A percentile compares a stretch with the other conserved stretches of the same genome.
phyloP scores from a whole-genome alignment of 2,888 invertebrate species.

The Sipha maydis region DNA sequence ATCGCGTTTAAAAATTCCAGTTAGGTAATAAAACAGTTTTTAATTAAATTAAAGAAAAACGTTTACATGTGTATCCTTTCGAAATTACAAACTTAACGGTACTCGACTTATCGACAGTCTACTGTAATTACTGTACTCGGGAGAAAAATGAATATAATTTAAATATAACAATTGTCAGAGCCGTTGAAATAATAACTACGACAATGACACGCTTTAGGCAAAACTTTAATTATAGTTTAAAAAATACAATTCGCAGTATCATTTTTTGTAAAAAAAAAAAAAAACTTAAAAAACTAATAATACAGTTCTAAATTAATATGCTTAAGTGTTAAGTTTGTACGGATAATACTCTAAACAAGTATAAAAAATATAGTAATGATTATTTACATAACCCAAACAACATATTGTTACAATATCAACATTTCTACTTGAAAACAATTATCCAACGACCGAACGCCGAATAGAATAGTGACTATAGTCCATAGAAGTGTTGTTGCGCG shows the following conservation, averaged over 20 bases:
- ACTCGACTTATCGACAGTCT: neutral
- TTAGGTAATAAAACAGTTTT: neutral
- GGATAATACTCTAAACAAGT: neutral
- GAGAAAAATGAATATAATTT: neutral
- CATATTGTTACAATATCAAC: constrained; percentile 1
- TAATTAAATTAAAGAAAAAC: neutral
- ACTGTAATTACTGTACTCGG: neutral
- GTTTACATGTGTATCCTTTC: neutral
- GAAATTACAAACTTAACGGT: no score
- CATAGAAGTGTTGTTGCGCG: no score
- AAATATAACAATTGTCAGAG: constrained; percentile 38
- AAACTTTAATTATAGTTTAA: constrained; percentile 10
- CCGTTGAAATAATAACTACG: constrained; percentile 18
- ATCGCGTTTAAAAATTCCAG: neutral
- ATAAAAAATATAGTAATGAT: constrained; percentile 37
- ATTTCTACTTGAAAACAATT: constrained; percentile 23
- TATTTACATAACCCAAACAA: constrained; percentile 54
- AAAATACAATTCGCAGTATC: neutral
- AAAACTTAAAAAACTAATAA: constrained; percentile 23
- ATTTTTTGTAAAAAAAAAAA: neutral
- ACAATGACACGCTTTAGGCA: neutral
- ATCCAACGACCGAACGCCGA: neutral
- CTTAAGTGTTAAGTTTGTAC: neutral
- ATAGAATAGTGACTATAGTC: neutral
- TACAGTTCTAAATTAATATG: neutral